phyloP scores from a whole-genome alignment of 2,888 invertebrate species.

The Lasioglossum lativentre region DNA sequence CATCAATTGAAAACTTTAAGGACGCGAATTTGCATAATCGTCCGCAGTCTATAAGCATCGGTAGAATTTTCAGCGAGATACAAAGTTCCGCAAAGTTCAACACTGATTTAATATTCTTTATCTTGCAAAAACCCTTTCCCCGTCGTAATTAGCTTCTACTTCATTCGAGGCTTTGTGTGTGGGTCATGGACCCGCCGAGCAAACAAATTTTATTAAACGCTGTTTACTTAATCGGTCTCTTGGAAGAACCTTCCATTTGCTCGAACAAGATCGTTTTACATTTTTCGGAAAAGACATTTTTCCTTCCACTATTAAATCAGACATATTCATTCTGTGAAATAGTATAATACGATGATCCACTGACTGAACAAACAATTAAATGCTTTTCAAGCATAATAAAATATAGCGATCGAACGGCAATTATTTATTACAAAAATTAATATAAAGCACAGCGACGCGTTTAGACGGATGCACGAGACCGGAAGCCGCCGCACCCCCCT shows the following conservation, averaged over 20 bases:
- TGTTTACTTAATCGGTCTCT: background rate
- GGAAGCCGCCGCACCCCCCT: background rate
- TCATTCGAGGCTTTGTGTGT: background rate
- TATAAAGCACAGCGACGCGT: background rate
- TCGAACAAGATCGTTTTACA: background rate
- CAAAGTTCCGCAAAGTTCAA: background rate
- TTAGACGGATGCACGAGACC: background rate
- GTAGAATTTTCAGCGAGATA: background rate
- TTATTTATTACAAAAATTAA: background rate
- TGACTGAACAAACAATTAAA: too few relatives aligned
- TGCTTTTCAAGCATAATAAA: background rate
- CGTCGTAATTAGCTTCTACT: background rate
- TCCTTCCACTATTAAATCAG: too few relatives aligned
- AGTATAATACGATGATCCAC: too few relatives aligned
- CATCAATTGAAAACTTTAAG: slow-evolving; percentile 3
- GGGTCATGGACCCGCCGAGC: too few relatives aligned
- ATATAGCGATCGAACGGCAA: background rate
- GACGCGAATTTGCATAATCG: slow-evolving; percentile 8
- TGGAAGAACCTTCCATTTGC: background rate
- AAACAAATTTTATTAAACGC: background rate
- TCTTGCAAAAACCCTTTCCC: background rate
- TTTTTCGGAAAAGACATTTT: background rate
- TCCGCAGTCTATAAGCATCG: slow-evolving; percentile 1
- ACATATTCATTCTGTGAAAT: too few relatives aligned
- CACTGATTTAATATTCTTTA: background rate